Evolutionary conservation across 2,888 invertebrate genomes (phyloP).

Genomic region (Limnephilus lunatus): DNA sequence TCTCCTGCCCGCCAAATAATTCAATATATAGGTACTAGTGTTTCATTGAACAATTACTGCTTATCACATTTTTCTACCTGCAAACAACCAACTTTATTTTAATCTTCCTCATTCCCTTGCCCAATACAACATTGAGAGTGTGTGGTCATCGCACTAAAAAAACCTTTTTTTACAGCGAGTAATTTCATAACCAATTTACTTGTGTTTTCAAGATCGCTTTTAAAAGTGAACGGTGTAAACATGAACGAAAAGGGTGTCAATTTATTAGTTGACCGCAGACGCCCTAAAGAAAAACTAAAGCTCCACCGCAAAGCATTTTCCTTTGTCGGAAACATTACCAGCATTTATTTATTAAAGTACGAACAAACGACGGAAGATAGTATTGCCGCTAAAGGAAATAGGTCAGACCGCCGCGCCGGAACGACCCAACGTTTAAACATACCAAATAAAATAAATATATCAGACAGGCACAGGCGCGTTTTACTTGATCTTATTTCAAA

Average conservation of each 20-base stretch:
- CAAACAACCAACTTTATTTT: too few relatives aligned
- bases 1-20: too few relatives aligned
- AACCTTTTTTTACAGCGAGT: not conserved
- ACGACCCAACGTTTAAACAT: not conserved
- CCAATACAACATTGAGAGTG: not conserved
- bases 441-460: not conserved
- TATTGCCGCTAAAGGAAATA: not conserved
- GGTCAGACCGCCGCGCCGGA: conserved; percentile 24
- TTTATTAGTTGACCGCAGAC: conserved; percentile 12
- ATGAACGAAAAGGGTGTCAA: not conserved
- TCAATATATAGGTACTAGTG: too few relatives aligned
- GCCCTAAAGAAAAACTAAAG: not conserved
- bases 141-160: not conserved
- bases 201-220: not conserved
- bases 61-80: too few relatives aligned
- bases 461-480: not conserved
- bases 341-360: not conserved
- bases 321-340: not conserved
- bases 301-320: conserved; percentile 2
- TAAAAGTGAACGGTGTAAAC: not conserved
- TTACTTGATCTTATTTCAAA: not conserved
- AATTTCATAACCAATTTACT: not conserved
- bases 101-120: too few relatives aligned
- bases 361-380: not conserved
- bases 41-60: too few relatives aligned